Evolutionary conservation across 2,888 invertebrate genomes (phyloP).

Genomic region (Harpalus rubripes): DNA sequence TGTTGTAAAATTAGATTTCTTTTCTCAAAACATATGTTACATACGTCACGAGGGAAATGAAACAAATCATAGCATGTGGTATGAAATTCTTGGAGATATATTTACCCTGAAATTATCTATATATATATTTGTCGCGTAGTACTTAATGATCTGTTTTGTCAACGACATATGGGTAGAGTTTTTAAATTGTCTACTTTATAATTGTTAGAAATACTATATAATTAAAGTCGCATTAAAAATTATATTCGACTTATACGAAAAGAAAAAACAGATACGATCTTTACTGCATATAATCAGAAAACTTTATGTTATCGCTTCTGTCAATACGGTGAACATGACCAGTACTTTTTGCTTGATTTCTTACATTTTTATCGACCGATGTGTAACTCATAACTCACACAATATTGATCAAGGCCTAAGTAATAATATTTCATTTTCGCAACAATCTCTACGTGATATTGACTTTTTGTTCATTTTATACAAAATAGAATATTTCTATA

Average conservation of each 20-base stretch:
- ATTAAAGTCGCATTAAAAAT: constrained; percentile 57
- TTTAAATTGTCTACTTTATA: constrained; percentile 38
- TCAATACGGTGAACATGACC: constrained; percentile 50
- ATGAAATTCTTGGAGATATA: constrained; percentile 12
- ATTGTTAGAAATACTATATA: constrained; percentile 42
- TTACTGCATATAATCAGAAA: constrained; percentile 49
- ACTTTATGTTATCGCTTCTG: constrained; percentile 49
- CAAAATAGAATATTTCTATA: background rate
- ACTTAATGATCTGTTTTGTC: constrained; percentile 27
- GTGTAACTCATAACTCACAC: constrained; percentile 18
- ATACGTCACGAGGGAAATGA: no score
- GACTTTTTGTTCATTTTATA: background rate
- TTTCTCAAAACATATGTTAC: no score
- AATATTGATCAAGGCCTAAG: constrained; percentile 43
- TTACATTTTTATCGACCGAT: constrained; percentile 36
- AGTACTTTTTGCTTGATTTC: constrained; percentile 39
- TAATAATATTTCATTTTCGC: constrained; percentile 48
- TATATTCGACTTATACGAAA: constrained; percentile 56
- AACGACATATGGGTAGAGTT: constrained; percentile 21
- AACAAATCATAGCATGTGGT: background rate
- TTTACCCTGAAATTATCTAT: constrained; percentile 19
- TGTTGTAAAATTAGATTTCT: no score
- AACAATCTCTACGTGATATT: constrained; percentile 5
- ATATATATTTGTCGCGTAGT: constrained; percentile 13
- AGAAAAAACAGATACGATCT: constrained; percentile 46